A percentile compares a stretch with the other conserved stretches of the same genome.
Conservation (phyloP, 2,888 invertebrate genomes). For the Lasioglossum lativentre region DNA sequence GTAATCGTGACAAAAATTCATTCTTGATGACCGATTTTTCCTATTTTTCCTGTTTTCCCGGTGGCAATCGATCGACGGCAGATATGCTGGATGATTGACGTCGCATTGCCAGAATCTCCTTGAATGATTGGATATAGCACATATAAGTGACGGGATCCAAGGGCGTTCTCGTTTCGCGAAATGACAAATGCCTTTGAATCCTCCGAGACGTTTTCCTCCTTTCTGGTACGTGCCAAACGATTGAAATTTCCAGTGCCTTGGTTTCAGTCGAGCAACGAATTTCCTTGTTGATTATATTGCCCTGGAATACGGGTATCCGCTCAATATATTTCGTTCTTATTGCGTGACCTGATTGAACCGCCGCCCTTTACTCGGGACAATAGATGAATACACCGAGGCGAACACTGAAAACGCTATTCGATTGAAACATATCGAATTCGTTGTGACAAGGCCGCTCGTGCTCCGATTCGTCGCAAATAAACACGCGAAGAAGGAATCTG, state of each 20-base stretch:
- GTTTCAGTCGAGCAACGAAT: slow-evolving; percentile 10
- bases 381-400: neutral
- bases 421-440: neutral
- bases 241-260: slow-evolving; percentile 9
- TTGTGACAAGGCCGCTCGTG: neutral
- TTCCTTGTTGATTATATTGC: slow-evolving; percentile 8
- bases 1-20: neutral
- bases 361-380: neutral
- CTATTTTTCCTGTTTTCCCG: neutral
- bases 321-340: neutral
- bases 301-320: neutral
- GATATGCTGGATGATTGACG: slow-evolving; percentile 24
- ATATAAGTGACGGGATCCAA: slow-evolving; percentile 13
- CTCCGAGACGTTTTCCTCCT: slow-evolving; percentile 28
- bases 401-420: slow-evolving; percentile 4
- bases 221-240: slow-evolving; percentile 23
- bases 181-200: slow-evolving; percentile 31
- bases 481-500: neutral
- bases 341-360: neutral
- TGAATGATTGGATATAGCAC: slow-evolving; percentile 33
- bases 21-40: neutral
- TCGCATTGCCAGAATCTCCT: neutral
- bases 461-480: neutral
- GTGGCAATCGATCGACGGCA: neutral
- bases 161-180: neutral